Percentiles rank a stretch among this genome's conserved stretches.
phyloP scores from a whole-genome alignment of 2,888 invertebrate species.

The Ochlodes sylvanus region DNA sequence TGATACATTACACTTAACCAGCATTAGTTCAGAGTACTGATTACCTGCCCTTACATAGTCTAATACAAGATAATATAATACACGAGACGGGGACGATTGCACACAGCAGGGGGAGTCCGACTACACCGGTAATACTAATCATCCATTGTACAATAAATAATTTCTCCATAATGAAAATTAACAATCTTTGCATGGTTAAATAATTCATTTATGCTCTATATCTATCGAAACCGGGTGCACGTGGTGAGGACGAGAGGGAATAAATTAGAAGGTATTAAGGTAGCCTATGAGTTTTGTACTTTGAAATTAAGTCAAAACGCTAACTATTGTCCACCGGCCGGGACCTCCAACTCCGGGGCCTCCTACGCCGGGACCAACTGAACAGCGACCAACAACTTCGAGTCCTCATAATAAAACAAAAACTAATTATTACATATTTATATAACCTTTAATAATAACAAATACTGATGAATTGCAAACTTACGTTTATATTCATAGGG shows the following conservation, averaged over 20 bases:
- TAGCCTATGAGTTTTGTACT: slow-evolving; percentile 80
- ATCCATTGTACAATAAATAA: slow-evolving; percentile 72
- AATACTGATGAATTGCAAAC: slow-evolving; percentile 8
- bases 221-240: slow-evolving; percentile 59
- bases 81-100: slow-evolving; percentile 76
- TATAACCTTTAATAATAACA: not conserved
- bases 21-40: slow-evolving; percentile 71
- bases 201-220: slow-evolving; percentile 73
- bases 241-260: slow-evolving; percentile 65
- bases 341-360: too few relatives aligned
- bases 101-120: slow-evolving; percentile 64
- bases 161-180: slow-evolving; percentile 72
- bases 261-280: slow-evolving; percentile 62
- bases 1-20: slow-evolving; percentile 76
- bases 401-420: slow-evolving; percentile 4
- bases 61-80: slow-evolving; percentile 79
- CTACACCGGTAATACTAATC: slow-evolving; percentile 61
- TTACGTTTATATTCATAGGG: not conserved
- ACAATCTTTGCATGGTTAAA: slow-evolving; percentile 69
- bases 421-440: not conserved
- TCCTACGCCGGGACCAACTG: too few relatives aligned
- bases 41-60: slow-evolving; percentile 59
- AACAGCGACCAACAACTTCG: too few relatives aligned
- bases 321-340: slow-evolving; percentile 41
- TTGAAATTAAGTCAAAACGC: slow-evolving; percentile 72